phyloP scores from a whole-genome alignment of 1,140 invertebrate genomes.

The Drosophila tropicalis region DNA sequence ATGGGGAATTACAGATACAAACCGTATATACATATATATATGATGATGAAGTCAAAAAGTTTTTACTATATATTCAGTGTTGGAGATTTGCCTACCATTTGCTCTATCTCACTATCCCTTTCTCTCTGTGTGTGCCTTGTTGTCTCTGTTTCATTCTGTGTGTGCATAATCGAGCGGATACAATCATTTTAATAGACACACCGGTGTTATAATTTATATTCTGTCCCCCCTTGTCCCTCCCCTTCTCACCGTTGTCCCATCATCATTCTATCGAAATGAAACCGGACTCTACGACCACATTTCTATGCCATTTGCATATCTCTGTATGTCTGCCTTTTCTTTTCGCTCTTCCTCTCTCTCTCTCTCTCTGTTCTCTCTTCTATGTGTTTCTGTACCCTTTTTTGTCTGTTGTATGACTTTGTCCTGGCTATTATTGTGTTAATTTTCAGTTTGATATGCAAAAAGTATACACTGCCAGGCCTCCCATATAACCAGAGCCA shows the following conservation, averaged over 20 bases:
- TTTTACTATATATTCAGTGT: constrained; percentile 30
- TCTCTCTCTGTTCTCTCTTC: background rate
- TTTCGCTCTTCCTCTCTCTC: background rate
- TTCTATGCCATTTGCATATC: constrained; percentile 5
- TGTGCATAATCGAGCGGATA: constrained; percentile 83
- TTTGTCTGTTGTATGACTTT: constrained; percentile 52
- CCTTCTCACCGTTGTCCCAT: background rate
- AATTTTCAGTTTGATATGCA: constrained; percentile 62
- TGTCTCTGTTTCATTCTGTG: constrained; percentile 28
- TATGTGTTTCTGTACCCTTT: constrained; percentile 18
- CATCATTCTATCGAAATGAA: constrained; percentile 8
- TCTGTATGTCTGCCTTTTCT: constrained; percentile 5
- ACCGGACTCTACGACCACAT: constrained; percentile 28
- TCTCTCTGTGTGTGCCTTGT: background rate
- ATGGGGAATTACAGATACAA: constrained; percentile 33
- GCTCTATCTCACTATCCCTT: background rate
- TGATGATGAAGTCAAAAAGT: constrained; percentile 62
- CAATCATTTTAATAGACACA: constrained; percentile 83
- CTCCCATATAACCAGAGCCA: background rate
- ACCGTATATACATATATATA: background rate
- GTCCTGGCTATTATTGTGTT: constrained; percentile 37
- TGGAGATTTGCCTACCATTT: constrained; percentile 1
- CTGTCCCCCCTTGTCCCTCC: constrained; percentile 39
- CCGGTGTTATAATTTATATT: constrained; percentile 82
- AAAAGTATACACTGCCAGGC: constrained; percentile 52